These are phyloP conservation scores for Rhadina sibilatrix DNA, from an alignment of 2,113 vertebrate species.

Conservation along the genomic window DNA sequence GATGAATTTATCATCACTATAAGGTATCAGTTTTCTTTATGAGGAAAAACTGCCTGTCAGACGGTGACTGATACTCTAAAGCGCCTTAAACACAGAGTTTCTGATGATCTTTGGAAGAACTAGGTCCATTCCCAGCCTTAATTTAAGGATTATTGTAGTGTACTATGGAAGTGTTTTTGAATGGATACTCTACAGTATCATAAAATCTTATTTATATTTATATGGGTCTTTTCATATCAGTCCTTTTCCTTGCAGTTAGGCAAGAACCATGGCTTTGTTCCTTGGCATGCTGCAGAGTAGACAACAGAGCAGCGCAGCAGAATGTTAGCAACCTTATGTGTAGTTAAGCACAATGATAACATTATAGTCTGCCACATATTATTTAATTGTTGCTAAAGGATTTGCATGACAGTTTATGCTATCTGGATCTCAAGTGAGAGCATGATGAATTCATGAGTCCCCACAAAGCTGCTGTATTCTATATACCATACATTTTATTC, in stretches of 20 bases:
- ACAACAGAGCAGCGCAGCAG: not conserved
- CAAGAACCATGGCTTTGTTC: not conserved
- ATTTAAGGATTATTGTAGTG: not conserved
- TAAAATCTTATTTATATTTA: not conserved
- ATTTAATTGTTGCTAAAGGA: not conserved
- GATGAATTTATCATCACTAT: slow-evolving; percentile 4
- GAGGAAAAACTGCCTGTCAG: not conserved
- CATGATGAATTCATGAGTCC: not conserved
- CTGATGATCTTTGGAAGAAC: slow-evolving; percentile 5
- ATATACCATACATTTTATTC: not conserved
- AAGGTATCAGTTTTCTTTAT: not conserved
- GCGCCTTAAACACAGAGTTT: not conserved
- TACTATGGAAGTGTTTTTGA: not conserved
- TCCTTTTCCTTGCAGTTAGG: not conserved
- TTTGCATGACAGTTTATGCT: not conserved
- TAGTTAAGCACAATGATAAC: not conserved
- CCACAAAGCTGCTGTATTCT: not conserved
- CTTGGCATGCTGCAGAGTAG: not conserved
- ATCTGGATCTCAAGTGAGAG: not conserved
- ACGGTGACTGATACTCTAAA: slow-evolving; percentile 16
- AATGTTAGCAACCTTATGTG: not conserved
- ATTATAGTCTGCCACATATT: not conserved
- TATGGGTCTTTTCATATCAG: not conserved
- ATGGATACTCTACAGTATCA: not conserved
- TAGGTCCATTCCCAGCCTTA: not conserved